These are phyloP conservation scores for Poecile atricapillus DNA, from an alignment of 2,113 vertebrate genomes.

Conservation along the genomic window DNA sequence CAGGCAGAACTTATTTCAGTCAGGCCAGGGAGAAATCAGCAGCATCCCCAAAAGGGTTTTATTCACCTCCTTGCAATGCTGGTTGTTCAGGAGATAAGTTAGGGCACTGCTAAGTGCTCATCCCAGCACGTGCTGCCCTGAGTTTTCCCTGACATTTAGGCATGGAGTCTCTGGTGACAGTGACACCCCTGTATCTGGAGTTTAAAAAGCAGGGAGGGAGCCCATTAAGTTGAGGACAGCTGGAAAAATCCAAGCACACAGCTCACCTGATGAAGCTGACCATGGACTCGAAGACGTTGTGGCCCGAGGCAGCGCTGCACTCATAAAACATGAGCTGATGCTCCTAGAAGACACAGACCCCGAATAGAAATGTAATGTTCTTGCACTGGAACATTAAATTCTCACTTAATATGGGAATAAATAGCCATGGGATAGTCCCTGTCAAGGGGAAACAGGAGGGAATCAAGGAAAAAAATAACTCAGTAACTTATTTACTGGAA, in stretches of 20 bases:
- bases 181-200: neutral
- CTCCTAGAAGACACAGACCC: slow-evolving; percentile 73
- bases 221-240: neutral
- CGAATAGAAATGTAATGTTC: neutral
- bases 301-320: slow-evolving; percentile 87
- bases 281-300: slow-evolving; percentile 82
- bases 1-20: neutral
- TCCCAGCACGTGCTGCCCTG: neutral
- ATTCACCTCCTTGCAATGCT: neutral
- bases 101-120: neutral
- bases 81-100: neutral
- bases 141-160: neutral
- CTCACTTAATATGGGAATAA: neutral
- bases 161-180: neutral
- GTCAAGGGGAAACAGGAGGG: neutral
- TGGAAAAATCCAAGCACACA: neutral
- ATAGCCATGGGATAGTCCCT: neutral
- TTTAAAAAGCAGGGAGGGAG: neutral
- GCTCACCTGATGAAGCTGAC: slow-evolving; percentile 83
- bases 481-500: neutral
- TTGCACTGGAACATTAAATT: neutral
- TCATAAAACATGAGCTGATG: slow-evolving; percentile 82
- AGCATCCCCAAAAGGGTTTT: neutral
- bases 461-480: neutral
- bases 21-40: neutral